Conservation (phyloP, 2,797 vertebrate species). For the Perodicticus potto region DNA sequence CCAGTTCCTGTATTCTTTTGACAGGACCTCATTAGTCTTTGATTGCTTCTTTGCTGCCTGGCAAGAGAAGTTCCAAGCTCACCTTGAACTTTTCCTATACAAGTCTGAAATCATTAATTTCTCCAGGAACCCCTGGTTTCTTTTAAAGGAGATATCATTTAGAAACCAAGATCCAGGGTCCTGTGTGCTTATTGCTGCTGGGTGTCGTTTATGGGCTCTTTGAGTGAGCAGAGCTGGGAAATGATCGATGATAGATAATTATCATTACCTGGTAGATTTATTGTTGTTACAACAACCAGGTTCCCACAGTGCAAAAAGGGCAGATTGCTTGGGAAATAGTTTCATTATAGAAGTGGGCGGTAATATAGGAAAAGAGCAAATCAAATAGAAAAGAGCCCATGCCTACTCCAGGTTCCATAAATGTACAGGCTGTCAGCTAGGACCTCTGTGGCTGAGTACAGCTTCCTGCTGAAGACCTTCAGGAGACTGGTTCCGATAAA, state of each 20-base stretch:
- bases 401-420: neutral
- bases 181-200: neutral
- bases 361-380: neutral
- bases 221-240: slow-evolving; percentile 25
- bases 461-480: slow-evolving; percentile 33
- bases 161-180: neutral
- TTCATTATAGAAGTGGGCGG: neutral
- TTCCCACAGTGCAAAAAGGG: neutral
- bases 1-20: neutral
- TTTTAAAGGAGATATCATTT: neutral
- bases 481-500: slow-evolving; percentile 14
- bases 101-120: slow-evolving; percentile 3
- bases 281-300: neutral
- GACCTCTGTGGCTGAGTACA: neutral
- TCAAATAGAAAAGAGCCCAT: neutral
- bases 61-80: slow-evolving; percentile 10
- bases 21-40: neutral
- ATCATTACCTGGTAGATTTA: neutral
- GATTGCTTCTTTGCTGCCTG: slow-evolving; percentile 44
- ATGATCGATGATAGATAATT: neutral
- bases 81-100: slow-evolving; percentile 28
- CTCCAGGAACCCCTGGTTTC: neutral
- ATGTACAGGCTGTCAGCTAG: neutral
- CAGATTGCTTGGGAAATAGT: neutral
- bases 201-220: slow-evolving; percentile 10